These are phyloP conservation scores for Pseudorectes ferrugineus DNA, from an alignment of 2,113 vertebrate species.

Conservation along the genomic window DNA sequence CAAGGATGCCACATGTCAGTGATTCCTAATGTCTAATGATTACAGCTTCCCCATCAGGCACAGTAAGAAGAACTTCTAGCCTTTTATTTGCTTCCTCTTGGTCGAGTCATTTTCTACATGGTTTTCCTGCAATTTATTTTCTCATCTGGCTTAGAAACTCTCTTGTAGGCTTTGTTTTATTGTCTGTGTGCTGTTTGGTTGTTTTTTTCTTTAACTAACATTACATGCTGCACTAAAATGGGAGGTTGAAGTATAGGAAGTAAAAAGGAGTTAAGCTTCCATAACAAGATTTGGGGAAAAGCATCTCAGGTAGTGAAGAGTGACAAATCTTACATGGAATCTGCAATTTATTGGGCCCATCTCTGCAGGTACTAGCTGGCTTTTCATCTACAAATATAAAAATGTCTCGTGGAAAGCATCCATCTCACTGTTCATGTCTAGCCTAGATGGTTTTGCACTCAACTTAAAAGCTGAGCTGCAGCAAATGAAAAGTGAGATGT, in stretches of 20 bases:
- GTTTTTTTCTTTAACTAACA: not conserved
- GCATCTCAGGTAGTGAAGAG: not conserved
- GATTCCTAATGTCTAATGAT: not conserved
- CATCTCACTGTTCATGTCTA: not conserved
- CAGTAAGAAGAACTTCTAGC: not conserved
- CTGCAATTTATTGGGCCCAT: not conserved
- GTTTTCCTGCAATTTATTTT: not conserved
- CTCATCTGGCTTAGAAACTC: not conserved
- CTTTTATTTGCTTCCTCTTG: constrained; percentile 3
- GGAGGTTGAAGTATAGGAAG: not conserved
- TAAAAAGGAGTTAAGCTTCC: not conserved
- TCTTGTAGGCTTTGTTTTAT: not conserved
- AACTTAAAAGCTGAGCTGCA: not conserved
- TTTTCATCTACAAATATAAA: not conserved
- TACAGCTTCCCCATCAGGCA: not conserved
- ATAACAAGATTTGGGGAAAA: not conserved
- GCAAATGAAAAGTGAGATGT: not conserved
- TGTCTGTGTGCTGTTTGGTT: not conserved
- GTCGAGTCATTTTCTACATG: not conserved
- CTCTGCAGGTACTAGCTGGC: not conserved
- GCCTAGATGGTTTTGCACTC: not conserved
- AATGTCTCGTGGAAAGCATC: not conserved
- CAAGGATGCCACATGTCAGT: not conserved
- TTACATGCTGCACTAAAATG: not conserved
- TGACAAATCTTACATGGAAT: not conserved